Percentiles rank a stretch among this genome's conserved stretches.
phyloP scores from a whole-genome alignment of 1,140 invertebrate species.

The Eriosoma lanigerum region DNA sequence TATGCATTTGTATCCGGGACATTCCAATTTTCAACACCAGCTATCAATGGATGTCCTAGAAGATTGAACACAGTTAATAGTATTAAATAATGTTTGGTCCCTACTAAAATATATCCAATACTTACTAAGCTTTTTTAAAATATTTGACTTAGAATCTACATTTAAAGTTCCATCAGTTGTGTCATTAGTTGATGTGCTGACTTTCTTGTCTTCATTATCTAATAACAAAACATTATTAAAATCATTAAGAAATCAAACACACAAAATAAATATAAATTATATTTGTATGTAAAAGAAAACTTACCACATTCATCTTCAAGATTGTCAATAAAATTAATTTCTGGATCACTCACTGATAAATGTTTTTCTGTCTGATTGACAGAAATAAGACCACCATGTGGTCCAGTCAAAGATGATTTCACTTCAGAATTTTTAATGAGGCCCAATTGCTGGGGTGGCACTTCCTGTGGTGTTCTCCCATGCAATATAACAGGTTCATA shows the following conservation, averaged over 20 bases:
- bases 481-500: slow-evolving; percentile 67
- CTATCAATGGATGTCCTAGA: slow-evolving; percentile 55
- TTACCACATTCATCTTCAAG: slow-evolving; percentile 60
- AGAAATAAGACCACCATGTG: slow-evolving; percentile 73
- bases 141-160: slow-evolving; percentile 29
- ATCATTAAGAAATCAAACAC: background rate
- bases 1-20: slow-evolving; percentile 67
- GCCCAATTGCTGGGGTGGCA: slow-evolving; percentile 64
- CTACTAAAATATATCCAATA: background rate
- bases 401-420: slow-evolving; percentile 72
- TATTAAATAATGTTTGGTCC: background rate
- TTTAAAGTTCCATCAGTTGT: slow-evolving; percentile 19
- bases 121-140: slow-evolving; percentile 45
- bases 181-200: slow-evolving; percentile 42
- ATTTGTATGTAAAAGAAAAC: background rate
- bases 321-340: slow-evolving; percentile 76
- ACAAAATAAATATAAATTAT: background rate
- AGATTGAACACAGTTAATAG: background rate
- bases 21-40: slow-evolving; percentile 72
- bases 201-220: slow-evolving; percentile 35
- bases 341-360: slow-evolving; percentile 67
- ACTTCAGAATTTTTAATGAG: slow-evolving; percentile 62
- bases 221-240: background rate
- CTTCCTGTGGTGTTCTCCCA: slow-evolving; percentile 68
- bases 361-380: slow-evolving; percentile 70